These are phyloP conservation scores for Maniola hyperantus DNA, from an alignment of 2,888 invertebrate genomes.

Conservation along the genomic window DNA sequence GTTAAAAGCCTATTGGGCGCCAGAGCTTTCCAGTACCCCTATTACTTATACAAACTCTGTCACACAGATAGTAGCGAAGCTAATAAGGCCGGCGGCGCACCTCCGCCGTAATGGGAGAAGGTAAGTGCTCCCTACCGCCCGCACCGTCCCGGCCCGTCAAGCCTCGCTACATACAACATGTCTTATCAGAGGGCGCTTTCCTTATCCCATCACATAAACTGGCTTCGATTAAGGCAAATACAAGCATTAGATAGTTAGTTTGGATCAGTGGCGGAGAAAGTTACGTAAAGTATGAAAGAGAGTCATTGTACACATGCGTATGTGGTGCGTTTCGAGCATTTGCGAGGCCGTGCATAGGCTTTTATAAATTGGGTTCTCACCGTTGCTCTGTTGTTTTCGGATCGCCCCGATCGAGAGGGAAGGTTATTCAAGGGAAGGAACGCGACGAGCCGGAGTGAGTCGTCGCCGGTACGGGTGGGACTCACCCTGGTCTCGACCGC, in stretches of 20 bases:
- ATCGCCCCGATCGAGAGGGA: conserved; percentile 67
- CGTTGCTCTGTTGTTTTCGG: conserved; percentile 75
- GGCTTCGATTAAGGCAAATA: conserved; percentile 73
- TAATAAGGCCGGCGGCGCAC: conserved; percentile 77
- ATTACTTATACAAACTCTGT: conserved; percentile 56
- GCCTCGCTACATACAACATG: conserved; percentile 58
- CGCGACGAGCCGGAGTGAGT: conserved; percentile 61
- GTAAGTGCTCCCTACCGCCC: conserved; percentile 81
- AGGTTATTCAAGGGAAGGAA: conserved; percentile 57
- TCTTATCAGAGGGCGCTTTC: conserved; percentile 86
- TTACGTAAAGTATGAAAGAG: conserved; percentile 58
- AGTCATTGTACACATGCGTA: conserved; percentile 61
- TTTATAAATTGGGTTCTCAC: conserved; percentile 78
- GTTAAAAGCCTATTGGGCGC: conserved; percentile 75
- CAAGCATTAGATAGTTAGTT: conserved; percentile 78
- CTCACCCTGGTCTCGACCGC: conserved; percentile 58
- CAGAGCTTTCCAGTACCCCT: conserved; percentile 65
- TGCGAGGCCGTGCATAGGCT: conserved; percentile 79
- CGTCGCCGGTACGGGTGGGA: conserved; percentile 48
- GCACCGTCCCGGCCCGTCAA: conserved; percentile 77
- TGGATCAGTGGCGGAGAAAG: conserved; percentile 74
- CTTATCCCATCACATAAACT: conserved; percentile 87
- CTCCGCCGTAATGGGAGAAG: conserved; percentile 84
- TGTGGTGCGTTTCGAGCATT: conserved; percentile 73
- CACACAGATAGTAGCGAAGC: conserved; percentile 76